Base-by-base conservation (phyloP, 2,888 invertebrate genomes). In the Drosophila falleni region DNA sequence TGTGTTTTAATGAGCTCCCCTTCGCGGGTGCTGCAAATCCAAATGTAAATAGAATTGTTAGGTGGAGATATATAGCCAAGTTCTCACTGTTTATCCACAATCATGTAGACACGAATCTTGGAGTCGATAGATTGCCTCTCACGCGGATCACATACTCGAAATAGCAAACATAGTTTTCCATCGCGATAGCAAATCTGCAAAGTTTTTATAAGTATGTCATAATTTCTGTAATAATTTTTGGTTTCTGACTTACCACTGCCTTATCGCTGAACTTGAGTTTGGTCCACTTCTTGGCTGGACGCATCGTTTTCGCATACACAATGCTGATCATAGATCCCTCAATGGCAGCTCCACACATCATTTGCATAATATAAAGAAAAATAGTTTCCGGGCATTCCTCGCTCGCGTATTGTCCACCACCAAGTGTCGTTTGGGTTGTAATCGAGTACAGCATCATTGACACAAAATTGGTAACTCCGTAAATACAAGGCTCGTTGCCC, bases 371-470 rank as follows among this genome's bases (percentile, higher is more conserved):
- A 94, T 97, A 95, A 10, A 97, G 93, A 70, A 86, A 86, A n/a
- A 86, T 83, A 0, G 96, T 97, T 92, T 97, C 97, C 0, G 97
- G 96, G 89, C 98, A 98, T 88, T 97, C 95, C 78, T 97, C 96
- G 31, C 95, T 97, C 0, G 97, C 96, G 90, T 94, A 96, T 68
- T 97, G 94, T n/a, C 94, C 95, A 0, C 97, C 97, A 89, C 97
- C 98, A 39, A 97, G 96, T 0, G 97, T 95, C 89, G 95, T 95
- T 93, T 97, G 97, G 0, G 97, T 97, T 92, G 98, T 98, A 63
- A 98, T 95, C 42, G 97, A 96, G 94, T 97, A 97, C 90, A 97
- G 94, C 67, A 97, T 94, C 71, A 95, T 93, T 0, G 95, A 95
- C 26, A 95, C 94, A 66, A 95, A 95, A 11, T 94, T 94, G 0